phyloP scores from a whole-genome alignment of 2,113 vertebrate species.

The Chelonoidis abingdonii region DNA sequence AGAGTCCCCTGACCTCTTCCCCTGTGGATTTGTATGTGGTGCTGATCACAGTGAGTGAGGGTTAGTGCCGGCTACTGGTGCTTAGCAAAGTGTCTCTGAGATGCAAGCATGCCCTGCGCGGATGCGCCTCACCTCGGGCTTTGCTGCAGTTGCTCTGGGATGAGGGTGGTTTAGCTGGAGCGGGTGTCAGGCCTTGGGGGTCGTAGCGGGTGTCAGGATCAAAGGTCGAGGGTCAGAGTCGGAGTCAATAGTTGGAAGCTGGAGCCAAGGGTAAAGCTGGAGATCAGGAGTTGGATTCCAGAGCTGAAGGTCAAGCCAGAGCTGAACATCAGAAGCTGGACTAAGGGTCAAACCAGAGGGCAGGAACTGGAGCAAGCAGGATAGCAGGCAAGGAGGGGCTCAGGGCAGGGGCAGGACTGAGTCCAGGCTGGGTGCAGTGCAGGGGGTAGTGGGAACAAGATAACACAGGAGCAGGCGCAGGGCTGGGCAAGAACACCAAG shows the following conservation, averaged over 20 bases:
- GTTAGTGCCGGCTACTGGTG: neutral
- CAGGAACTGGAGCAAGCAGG: neutral
- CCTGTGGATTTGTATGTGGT: neutral
- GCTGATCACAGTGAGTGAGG: fast-evolving
- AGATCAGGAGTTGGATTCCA: no score
- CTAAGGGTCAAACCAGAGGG: neutral
- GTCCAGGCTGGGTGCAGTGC: neutral
- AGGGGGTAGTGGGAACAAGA: neutral
- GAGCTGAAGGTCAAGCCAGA: no score
- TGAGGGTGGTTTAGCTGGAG: neutral
- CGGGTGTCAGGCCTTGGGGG: no score
- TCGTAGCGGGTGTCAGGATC: no score
- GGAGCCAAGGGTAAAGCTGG: no score
- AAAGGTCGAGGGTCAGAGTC: no score
- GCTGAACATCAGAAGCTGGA: no score
- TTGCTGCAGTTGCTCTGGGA: neutral
- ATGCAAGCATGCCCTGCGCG: neutral
- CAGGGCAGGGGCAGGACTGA: neutral
- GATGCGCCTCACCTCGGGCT: fast-evolving
- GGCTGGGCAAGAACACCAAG: neutral
- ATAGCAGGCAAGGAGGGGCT: neutral
- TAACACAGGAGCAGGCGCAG: neutral
- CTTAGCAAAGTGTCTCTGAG: fast-evolving
- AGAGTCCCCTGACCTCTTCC: neutral
- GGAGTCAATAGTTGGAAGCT: no score